These are phyloP conservation scores for Pristis pectinata DNA, from an alignment of 2,797 vertebrate genomes.

Conservation along the genomic window DNA sequence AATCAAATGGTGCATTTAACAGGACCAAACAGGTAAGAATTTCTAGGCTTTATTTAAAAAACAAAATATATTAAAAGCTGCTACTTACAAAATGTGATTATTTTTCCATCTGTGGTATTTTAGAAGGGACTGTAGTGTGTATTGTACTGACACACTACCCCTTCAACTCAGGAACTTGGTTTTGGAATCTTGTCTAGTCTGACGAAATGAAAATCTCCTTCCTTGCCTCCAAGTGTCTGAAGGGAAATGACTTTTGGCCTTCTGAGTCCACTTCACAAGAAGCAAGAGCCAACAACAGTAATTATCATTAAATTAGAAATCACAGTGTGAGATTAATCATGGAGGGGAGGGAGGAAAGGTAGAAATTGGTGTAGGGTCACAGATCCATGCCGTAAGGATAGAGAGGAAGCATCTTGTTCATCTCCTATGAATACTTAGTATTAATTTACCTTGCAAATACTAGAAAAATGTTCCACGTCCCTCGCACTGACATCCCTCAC, in stretches of 20 bases:
- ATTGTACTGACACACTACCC: neutral
- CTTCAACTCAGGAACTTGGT: neutral
- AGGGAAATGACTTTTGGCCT: neutral
- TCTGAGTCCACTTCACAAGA: neutral
- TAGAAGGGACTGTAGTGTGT: neutral
- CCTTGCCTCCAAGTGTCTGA: neutral
- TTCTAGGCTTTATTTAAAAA: neutral
- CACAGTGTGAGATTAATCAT: neutral
- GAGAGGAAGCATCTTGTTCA: neutral
- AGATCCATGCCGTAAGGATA: neutral
- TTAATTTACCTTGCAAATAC: neutral
- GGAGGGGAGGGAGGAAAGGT: neutral
- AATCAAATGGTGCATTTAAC: no score
- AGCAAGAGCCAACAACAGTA: neutral
- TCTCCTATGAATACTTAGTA: neutral
- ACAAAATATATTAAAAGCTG: neutral
- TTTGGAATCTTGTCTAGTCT: neutral
- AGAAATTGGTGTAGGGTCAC: neutral
- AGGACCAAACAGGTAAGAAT: no score
- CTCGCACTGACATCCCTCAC: neutral
- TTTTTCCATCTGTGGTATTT: neutral
- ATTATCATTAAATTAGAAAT: constrained; percentile 5
- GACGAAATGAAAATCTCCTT: neutral
- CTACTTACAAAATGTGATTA: neutral
- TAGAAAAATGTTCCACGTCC: neutral